A percentile compares a stretch with the other conserved stretches of the same genome.
These are phyloP conservation scores for Chrysolina americana DNA, from an alignment of 2,888 invertebrate species.

Conservation along the genomic window DNA sequence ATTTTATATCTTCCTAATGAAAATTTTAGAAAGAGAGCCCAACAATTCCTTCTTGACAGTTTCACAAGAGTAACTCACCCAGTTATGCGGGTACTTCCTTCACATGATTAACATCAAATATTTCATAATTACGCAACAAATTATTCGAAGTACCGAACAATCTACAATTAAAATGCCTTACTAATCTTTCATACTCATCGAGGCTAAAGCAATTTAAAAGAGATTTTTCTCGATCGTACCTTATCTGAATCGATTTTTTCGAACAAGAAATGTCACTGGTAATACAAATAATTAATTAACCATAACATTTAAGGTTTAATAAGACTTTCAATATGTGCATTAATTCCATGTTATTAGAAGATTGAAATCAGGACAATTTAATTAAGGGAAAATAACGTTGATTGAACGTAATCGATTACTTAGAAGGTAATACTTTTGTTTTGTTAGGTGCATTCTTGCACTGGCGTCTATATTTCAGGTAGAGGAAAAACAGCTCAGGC, in stretches of 20 bases:
- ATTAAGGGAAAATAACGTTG: slow-evolving; percentile 38
- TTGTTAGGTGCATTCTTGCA: neutral
- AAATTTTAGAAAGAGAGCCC: neutral
- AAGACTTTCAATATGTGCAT: slow-evolving; percentile 37
- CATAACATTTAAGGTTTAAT: slow-evolving; percentile 41
- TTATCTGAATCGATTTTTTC: slow-evolving; percentile 35
- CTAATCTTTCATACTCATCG: slow-evolving; percentile 37
- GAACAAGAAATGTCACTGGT: slow-evolving; percentile 40
- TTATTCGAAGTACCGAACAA: slow-evolving; percentile 8
- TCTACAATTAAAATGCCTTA: slow-evolving; percentile 26
- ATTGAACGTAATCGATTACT: slow-evolving; percentile 22
- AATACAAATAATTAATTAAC: slow-evolving; percentile 41
- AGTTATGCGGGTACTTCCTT: slow-evolving; percentile 3
- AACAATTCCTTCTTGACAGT: neutral
- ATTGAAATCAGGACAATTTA: slow-evolving; percentile 44
- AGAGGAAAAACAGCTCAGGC: too few relatives aligned
- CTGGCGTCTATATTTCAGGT: too few relatives aligned
- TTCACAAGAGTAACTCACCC: neutral
- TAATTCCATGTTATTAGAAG: slow-evolving; percentile 38
- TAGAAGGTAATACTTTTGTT: slow-evolving; percentile 4
- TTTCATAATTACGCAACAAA: slow-evolving; percentile 12
- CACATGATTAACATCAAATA: slow-evolving; percentile 6
- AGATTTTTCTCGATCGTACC: slow-evolving; percentile 29
- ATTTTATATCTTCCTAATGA: too few relatives aligned
- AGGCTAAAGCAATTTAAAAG: slow-evolving; percentile 39